These are phyloP conservation scores for Poecilus cupreus DNA, from an alignment of 2,888 invertebrate species.

Conservation along the genomic window DNA sequence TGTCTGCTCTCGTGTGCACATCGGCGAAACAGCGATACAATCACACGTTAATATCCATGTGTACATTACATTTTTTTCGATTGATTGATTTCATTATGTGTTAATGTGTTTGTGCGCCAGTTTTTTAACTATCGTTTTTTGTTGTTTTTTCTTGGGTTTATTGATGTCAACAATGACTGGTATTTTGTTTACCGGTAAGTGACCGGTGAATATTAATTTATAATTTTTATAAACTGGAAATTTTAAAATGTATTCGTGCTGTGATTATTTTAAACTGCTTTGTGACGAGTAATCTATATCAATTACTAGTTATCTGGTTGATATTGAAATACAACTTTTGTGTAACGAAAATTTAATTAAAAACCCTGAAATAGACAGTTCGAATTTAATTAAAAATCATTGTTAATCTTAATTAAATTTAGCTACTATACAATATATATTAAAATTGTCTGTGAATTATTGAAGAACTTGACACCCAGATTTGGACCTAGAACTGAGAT, in stretches of 20 bases:
- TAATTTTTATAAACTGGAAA: neutral
- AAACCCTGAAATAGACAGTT: neutral
- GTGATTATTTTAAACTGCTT: too few species aligned
- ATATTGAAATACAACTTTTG: neutral
- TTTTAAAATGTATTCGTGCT: too few species aligned
- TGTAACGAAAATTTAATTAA: conserved; percentile 13
- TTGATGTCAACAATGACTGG: conserved; percentile 27
- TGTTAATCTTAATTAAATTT: neutral
- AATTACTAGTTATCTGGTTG: neutral
- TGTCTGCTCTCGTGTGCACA: conserved; percentile 1
- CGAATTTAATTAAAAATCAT: neutral
- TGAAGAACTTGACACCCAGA: too few species aligned
- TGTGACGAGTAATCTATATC: neutral
- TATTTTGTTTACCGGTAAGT: conserved; percentile 41
- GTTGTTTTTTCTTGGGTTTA: neutral
- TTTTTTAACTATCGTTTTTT: conserved; percentile 21
- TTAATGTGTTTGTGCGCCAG: neutral
- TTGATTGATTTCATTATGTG: neutral
- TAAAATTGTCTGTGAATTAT: too few species aligned
- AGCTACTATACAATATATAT: too few species aligned
- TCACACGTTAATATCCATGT: neutral
- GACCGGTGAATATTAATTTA: conserved; percentile 25
- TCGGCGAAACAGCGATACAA: neutral
- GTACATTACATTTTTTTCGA: neutral
- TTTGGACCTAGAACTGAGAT: too few species aligned